Evolutionary conservation across 2,888 invertebrate genomes (phyloP).

Genomic region (Venusia cambrica): DNA sequence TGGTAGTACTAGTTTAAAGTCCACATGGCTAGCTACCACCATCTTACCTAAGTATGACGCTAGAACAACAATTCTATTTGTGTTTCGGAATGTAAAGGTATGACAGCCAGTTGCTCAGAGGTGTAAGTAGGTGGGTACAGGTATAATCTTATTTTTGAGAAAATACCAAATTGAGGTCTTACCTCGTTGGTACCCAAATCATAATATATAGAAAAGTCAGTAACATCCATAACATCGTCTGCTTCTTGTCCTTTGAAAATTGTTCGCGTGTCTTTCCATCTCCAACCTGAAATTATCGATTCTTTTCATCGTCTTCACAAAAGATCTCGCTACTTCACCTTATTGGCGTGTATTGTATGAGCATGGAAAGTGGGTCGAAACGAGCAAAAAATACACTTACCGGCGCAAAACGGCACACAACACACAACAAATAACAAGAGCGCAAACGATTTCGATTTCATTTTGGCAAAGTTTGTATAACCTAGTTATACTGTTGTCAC

Average conservation of each 20-base stretch:
- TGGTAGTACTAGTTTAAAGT: no score
- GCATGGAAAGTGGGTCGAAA: conserved; percentile 6
- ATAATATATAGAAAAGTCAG: conserved; percentile 74
- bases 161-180: conserved; percentile 21
- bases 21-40: no score
- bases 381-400: conserved; percentile 38
- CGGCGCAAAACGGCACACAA: conserved; percentile 40
- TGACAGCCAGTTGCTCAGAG: no score
- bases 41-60: no score
- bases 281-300: conserved; percentile 33
- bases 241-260: conserved; percentile 38
- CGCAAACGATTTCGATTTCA: conserved; percentile 52
- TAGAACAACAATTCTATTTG: no score
- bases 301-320: not conserved
- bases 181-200: conserved; percentile 70
- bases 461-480: conserved; percentile 37
- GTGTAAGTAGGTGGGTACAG: no score
- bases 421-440: conserved; percentile 44
- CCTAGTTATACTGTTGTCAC: conserved; percentile 45
- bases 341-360: no score
- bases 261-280: conserved; percentile 28
- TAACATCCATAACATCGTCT: conserved; percentile 65
- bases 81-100: no score
- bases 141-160: no score
- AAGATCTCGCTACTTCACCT: no score